Evolutionary conservation across 2,888 invertebrate genomes (phyloP).

Genomic region (Alcis repandata): DNA sequence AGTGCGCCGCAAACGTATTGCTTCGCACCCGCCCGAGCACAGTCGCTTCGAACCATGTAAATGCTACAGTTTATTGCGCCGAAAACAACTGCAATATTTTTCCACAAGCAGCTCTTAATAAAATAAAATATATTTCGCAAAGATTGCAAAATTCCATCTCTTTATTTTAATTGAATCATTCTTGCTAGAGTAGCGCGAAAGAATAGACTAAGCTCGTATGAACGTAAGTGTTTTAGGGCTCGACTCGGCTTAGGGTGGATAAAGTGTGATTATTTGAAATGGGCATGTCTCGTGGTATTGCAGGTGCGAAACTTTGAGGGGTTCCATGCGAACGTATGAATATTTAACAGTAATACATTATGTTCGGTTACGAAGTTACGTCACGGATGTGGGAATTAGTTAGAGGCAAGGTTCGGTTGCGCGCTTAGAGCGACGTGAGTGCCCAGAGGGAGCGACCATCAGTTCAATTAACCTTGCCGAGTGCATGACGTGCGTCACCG

Average conservation of each 20-base stretch:
- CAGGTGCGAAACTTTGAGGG: slow-evolving; percentile 36
- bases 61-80: slow-evolving; percentile 7
- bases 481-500: slow-evolving; percentile 17
- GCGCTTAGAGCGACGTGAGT: slow-evolving; percentile 24
- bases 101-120: not conserved
- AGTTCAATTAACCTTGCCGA: slow-evolving; percentile 28
- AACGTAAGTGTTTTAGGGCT: slow-evolving; percentile 42
- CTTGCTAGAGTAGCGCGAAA: slow-evolving; percentile 12
- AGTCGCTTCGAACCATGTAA: slow-evolving; percentile 23
- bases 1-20: slow-evolving; percentile 18
- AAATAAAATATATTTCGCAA: not conserved
- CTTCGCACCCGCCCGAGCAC: slow-evolving; percentile 6
- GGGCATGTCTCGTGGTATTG: slow-evolving; percentile 29
- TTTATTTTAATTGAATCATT: slow-evolving; percentile 18
- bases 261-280: slow-evolving; percentile 43
- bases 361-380: slow-evolving; percentile 28
- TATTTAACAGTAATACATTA: slow-evolving; percentile 30
- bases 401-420: slow-evolving; percentile 20
- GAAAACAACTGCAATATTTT: slow-evolving; percentile 19
- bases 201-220: slow-evolving; percentile 33
- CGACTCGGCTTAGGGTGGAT: slow-evolving; percentile 35
- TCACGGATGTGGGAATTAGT: slow-evolving; percentile 22
- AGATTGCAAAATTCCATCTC: not conserved
- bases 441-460: slow-evolving; percentile 20
- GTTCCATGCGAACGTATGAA: slow-evolving; percentile 28